Conservation (phyloP, 2,888 invertebrate species). For the Ochropleura leucogaster region DNA sequence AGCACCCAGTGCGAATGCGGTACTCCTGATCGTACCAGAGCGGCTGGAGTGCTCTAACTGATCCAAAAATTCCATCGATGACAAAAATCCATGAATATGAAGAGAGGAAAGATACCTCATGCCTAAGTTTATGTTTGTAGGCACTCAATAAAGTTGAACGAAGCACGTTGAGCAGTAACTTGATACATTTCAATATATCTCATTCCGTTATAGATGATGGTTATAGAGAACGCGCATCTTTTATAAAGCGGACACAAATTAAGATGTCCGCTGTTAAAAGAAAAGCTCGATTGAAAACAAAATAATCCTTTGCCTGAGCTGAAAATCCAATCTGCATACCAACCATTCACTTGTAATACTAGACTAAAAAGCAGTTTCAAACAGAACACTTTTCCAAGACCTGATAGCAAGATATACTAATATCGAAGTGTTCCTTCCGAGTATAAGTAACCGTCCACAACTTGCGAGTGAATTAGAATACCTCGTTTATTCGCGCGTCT, state of each 20-base stretch:
- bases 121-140: no score
- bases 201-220: background rate
- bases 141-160: background rate
- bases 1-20: background rate
- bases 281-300: background rate
- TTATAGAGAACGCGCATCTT: background rate
- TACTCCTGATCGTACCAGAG: background rate
- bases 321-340: background rate
- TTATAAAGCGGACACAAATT: background rate
- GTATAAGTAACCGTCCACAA: rapidly evolving
- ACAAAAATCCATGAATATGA: background rate
- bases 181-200: background rate
- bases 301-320: background rate
- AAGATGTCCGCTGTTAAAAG: background rate
- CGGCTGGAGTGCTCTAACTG: background rate
- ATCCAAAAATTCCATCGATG: no score
- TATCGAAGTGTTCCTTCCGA: constrained; percentile 15
- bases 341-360: background rate
- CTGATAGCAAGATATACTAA: background rate
- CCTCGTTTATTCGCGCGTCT: constrained; percentile 17
- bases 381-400: background rate
- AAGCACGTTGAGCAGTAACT: background rate
- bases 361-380: no score
- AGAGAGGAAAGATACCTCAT: background rate
- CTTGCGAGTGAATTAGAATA: constrained; percentile 18